Percentiles rank a stretch among this genome's conserved stretches.
Evolutionary conservation across 1,140 invertebrate species (phyloP).

Genomic region (Ctenoplectra terminalis): DNA sequence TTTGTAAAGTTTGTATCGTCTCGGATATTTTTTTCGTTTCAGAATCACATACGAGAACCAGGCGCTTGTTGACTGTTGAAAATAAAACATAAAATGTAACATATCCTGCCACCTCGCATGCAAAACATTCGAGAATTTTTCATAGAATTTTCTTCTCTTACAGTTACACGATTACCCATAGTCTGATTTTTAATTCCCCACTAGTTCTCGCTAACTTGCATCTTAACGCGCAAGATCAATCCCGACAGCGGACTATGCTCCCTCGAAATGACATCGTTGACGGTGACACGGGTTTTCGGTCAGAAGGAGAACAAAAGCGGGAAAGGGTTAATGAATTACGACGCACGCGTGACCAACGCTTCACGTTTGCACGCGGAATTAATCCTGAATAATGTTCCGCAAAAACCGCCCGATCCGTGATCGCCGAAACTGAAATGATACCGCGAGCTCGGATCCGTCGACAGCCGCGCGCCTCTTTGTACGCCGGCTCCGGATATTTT

Average conservation of each 20-base stretch:
- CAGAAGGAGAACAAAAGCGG: not conserved
- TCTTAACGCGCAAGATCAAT: not conserved
- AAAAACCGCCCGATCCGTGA: constrained; percentile 45
- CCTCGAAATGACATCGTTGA: not conserved
- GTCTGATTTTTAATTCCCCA: not conserved
- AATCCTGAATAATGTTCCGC: constrained; percentile 65
- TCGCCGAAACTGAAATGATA: constrained; percentile 54
- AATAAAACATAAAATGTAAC: too few species aligned
- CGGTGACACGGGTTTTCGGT: constrained; percentile 21
- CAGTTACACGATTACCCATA: not conserved
- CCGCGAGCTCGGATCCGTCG: constrained; percentile 14
- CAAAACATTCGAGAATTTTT: not conserved
- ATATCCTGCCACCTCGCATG: too few species aligned
- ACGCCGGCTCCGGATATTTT: constrained; percentile 52
- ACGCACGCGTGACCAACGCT: constrained; percentile 42
- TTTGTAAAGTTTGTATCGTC: constrained; percentile 33
- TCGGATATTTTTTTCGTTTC: not conserved
- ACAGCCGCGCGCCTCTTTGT: not conserved
- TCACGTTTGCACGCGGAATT: constrained; percentile 51
- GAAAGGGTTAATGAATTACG: constrained; percentile 64
- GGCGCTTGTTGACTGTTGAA: not conserved
- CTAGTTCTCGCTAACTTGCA: not conserved
- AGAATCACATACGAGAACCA: not conserved
- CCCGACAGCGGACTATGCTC: not conserved
- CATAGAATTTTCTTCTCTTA: too few species aligned